Evolutionary conservation across 2,113 vertebrate genomes (phyloP).

Genomic region (Aphelocoma coerulescens): DNA sequence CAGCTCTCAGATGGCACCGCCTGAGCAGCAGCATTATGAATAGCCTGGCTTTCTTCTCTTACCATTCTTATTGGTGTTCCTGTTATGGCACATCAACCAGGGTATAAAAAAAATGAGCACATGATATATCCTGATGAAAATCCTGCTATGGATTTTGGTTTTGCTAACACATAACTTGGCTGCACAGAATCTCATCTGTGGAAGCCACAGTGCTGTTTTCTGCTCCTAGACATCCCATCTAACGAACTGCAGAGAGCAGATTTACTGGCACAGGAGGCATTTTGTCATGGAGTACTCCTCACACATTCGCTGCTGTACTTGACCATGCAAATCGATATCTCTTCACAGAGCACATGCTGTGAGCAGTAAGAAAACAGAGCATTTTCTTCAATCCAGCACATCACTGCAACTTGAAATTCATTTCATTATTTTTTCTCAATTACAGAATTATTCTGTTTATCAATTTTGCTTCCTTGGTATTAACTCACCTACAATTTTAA

Average conservation of each 20-base stretch:
- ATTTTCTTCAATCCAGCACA: neutral
- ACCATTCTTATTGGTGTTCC: neutral
- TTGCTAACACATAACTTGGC: accelerated
- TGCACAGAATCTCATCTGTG: neutral
- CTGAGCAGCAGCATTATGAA: neutral
- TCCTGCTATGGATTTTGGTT: neutral
- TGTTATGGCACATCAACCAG: neutral
- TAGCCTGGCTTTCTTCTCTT: neutral
- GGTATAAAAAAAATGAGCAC: neutral
- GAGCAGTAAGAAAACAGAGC: neutral
- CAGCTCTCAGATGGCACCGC: neutral
- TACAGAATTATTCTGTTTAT: neutral
- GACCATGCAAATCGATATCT: neutral
- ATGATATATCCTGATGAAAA: neutral
- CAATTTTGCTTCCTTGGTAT: neutral
- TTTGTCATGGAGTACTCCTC: neutral
- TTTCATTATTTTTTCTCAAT: neutral
- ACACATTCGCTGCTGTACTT: neutral
- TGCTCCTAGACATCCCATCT: neutral
- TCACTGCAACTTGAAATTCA: neutral
- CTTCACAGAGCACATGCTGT: neutral
- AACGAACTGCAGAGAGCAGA: neutral
- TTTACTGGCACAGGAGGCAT: neutral
- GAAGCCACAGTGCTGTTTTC: neutral
- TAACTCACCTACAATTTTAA: neutral